A percentile compares a stretch with the other conserved stretches of the same genome.
Conservation (phyloP, 2,888 invertebrate genomes). For the Heliothis peltigera region DNA sequence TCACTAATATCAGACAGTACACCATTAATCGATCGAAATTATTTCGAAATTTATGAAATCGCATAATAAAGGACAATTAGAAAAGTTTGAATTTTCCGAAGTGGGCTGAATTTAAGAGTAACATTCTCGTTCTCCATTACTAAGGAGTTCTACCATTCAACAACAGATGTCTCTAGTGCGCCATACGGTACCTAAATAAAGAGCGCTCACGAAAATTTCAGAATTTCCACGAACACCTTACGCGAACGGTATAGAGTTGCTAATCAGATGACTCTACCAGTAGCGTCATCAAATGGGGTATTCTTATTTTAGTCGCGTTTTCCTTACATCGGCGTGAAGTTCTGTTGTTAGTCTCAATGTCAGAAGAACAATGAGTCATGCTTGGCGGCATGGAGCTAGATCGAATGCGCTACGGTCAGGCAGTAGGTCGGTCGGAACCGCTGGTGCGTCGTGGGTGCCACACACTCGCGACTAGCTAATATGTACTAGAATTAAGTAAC, state of each 20-base stretch:
- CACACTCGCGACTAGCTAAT: conserved; percentile 65
- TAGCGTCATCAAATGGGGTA: conserved; percentile 25
- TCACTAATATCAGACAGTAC: too few relatives aligned
- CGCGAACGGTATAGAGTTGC: conserved; percentile 48
- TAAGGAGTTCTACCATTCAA: conserved; percentile 14
- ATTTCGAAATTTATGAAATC: too few relatives aligned
- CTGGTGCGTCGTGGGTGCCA: conserved; percentile 52
- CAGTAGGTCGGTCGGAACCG: conserved; percentile 73
- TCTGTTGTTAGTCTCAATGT: conserved; percentile 62
- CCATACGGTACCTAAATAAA: conserved; percentile 30
- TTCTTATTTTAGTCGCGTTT: conserved; percentile 46
- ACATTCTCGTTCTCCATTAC: neutral
- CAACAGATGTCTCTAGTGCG: conserved; percentile 62
- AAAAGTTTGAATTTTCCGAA: neutral
- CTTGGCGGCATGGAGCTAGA: conserved; percentile 51
- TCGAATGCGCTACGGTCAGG: conserved; percentile 71
- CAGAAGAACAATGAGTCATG: conserved; percentile 72
- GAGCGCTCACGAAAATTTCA: conserved; percentile 24
- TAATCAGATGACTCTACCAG: conserved; percentile 27
- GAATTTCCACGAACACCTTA: conserved; percentile 53
- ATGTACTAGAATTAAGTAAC: conserved; percentile 68
- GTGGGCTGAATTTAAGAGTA: neutral
- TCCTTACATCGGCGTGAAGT: conserved; percentile 58
- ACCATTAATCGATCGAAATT: too few relatives aligned
- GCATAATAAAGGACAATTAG: neutral